phyloP scores from a whole-genome alignment of 2,113 vertebrate genomes.

The Sturnira hondurensis region DNA sequence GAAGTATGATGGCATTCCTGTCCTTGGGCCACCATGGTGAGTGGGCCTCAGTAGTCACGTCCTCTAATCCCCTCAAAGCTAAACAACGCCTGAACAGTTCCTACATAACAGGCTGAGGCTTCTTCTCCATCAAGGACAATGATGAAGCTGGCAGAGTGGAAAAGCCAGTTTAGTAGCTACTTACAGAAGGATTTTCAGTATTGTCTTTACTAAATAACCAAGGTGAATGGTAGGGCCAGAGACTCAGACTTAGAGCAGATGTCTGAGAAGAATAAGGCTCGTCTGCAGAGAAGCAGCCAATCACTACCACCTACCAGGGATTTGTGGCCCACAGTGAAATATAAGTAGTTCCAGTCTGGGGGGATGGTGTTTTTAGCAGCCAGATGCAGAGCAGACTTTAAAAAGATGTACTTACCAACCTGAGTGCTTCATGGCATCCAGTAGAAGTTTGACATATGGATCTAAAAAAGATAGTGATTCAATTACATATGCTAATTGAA shows the following conservation, averaged over 20 bases:
- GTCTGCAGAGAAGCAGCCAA: neutral
- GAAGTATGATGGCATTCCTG: neutral
- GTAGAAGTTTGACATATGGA: constrained; percentile 93
- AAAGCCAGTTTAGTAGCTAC: neutral
- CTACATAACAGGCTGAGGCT: neutral
- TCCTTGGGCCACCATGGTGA: neutral
- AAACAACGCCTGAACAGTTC: neutral
- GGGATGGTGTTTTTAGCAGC: neutral
- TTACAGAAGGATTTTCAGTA: neutral
- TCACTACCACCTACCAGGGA: neutral
- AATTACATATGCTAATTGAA: constrained; percentile 53
- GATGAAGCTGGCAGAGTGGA: neutral
- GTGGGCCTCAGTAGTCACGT: neutral
- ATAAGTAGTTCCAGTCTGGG: neutral
- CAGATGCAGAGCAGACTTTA: neutral
- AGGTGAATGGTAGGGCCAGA: neutral
- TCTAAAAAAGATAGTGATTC: constrained; percentile 82
- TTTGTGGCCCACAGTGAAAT: neutral
- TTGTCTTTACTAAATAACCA: neutral
- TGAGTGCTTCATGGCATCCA: constrained; percentile 93
- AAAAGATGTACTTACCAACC: constrained; percentile 89
- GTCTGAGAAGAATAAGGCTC: neutral
- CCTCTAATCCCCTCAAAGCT: neutral
- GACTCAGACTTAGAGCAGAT: neutral
- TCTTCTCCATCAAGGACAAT: neutral